These are phyloP conservation scores for Ptychoptera albimana DNA, from an alignment of 2,888 invertebrate species.

Conservation along the genomic window DNA sequence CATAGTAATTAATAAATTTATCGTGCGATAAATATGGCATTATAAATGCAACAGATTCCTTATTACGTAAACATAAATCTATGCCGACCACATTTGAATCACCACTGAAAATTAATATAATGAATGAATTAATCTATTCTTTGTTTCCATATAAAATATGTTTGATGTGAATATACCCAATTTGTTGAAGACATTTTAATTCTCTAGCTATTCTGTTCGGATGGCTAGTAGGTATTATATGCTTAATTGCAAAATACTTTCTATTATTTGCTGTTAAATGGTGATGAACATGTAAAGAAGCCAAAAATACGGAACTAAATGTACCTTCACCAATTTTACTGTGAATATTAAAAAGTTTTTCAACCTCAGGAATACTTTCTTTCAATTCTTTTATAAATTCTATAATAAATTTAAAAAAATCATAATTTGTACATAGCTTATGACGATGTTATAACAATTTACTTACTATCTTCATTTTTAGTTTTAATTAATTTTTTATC, in stretches of 20 bases:
- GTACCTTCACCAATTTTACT: conserved; percentile 69
- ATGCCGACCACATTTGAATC: conserved; percentile 66
- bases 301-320: conserved; percentile 74
- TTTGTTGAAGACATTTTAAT: conserved; percentile 57
- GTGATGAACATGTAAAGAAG: conserved; percentile 37
- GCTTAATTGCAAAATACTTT: conserved; percentile 65
- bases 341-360: conserved; percentile 47
- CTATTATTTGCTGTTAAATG: conserved; percentile 29
- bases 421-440: no score
- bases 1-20: conserved; percentile 61
- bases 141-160: neutral
- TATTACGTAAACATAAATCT: conserved; percentile 56
- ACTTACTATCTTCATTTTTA: no score
- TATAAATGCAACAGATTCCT: conserved; percentile 68
- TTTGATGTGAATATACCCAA: conserved; percentile 39
- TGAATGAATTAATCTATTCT: neutral
- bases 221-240: conserved; percentile 74
- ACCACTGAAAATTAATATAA: conserved; percentile 40
- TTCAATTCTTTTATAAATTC: conserved; percentile 26
- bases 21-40: conserved; percentile 81
- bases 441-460: no score
- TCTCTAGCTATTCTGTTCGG: conserved; percentile 69
- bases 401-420: conserved; percentile 1
- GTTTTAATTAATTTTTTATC: no score
- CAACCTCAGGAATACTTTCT: conserved; percentile 39